Evolutionary conservation across 2,888 invertebrate genomes (phyloP), one percentile per base, ranked within the genome.

Genomic region (Spodoptera littoralis): DNA sequence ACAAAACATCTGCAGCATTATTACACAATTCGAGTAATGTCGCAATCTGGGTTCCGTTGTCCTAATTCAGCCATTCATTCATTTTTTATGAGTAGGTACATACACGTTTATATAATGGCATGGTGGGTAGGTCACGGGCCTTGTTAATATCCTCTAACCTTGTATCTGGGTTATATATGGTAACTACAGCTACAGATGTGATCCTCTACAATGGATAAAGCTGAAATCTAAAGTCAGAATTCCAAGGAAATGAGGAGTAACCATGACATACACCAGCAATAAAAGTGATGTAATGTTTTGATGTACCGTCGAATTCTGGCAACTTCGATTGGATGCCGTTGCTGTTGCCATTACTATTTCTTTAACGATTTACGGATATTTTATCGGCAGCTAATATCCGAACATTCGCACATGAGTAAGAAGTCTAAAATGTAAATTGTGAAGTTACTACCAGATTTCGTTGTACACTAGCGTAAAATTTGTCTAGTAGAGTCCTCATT

Each of bases 1-100:
- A 60, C 55, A 46, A 27, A 73, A 85, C 85, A 85, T 84, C 85
- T 86, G 86, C 81, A 77, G 76, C 67, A 74, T 75, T 76, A 71
- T 82, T 80, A 75, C 75, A 76, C 78, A 83, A 81, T 70, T 72
- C 56, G 51, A 62, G 61, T 70, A 63, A 73, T 71, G 74, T 71
- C 66, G 73, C 68, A 75, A 70, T 71, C 53, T 62, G 64, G 70
- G 60, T 66, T 75, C 65, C 73, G 69, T 65, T 73, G 77, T 64
- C 77, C 84, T 74, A 73, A 77, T 84, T 83, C 74, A 68, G 48
- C 71, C 67, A 67, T 56, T 65, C 52, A 56, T 60, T 51, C 6
- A 18, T 27, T 69, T 52, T 69, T 68, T 70, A 43, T n/a, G 51
- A 47, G 30, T 46, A 45, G 24, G 11, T 27, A 1, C 27, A 46